Percentiles rank a stretch among this genome's conserved stretches.
phyloP scores from a whole-genome alignment of 2,113 vertebrate species.

The Campylomormyrus tamandua region DNA sequence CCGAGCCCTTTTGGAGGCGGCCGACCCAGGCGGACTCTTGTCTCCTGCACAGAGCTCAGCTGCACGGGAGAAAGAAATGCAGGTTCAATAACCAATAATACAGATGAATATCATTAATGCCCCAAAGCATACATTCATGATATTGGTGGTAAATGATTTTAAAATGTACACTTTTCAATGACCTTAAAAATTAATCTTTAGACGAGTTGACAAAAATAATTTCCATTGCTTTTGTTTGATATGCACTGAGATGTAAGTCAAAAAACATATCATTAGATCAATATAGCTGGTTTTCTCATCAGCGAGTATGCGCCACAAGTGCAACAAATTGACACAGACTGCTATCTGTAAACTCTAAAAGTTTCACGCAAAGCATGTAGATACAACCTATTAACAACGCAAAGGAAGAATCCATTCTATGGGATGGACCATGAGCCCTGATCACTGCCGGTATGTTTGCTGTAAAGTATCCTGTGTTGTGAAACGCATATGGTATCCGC shows the following conservation, averaged over 20 bases:
- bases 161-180: background rate
- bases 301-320: background rate
- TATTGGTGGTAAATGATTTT: background rate
- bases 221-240: background rate
- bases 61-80: slow-evolving; percentile 53
- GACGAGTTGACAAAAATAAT: background rate
- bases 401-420: background rate
- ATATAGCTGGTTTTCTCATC: background rate
- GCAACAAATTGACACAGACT: background rate
- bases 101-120: background rate
- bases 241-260: background rate
- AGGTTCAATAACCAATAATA: slow-evolving; percentile 39
- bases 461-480: background rate
- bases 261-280: background rate
- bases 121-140: too few relatives aligned
- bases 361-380: background rate
- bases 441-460: background rate
- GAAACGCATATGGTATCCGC: background rate
- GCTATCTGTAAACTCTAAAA: too few relatives aligned
- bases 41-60: slow-evolving; percentile 94
- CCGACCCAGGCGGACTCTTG: slow-evolving; percentile 88
- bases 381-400: background rate
- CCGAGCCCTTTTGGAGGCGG: slow-evolving; percentile 89
- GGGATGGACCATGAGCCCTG: background rate
- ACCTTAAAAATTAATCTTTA: background rate